phyloP scores from a whole-genome alignment of 2,113 vertebrate genomes.

The Columba livia region DNA sequence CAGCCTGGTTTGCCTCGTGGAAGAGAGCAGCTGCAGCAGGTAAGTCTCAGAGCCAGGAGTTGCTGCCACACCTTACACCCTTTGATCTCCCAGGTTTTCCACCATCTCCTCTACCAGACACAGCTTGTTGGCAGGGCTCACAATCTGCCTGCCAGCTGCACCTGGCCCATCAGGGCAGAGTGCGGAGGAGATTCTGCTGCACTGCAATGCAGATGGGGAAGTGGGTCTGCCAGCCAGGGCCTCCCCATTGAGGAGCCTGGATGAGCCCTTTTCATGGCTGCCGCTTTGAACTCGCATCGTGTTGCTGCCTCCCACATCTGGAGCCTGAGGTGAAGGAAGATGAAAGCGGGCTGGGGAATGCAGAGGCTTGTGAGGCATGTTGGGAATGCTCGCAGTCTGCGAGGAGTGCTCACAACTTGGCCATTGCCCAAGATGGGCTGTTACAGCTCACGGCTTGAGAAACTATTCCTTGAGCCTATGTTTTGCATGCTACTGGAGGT shows the following conservation, averaged over 20 bases:
- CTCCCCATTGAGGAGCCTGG: background rate
- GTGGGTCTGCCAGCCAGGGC: background rate
- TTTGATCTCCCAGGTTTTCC: conserved; percentile 1
- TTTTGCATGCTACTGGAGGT: accelerated
- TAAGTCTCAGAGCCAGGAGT: background rate
- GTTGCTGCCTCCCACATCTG: conserved; percentile 50
- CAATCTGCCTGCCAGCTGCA: background rate
- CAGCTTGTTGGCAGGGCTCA: background rate
- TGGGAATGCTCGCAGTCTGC: background rate
- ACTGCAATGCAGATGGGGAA: background rate
- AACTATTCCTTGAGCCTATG: background rate
- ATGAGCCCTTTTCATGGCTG: background rate
- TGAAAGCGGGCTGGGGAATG: conserved; percentile 22
- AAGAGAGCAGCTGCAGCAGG: background rate
- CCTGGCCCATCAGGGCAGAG: background rate
- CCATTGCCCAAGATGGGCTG: background rate
- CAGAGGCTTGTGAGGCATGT: conserved; percentile 5
- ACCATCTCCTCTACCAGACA: background rate
- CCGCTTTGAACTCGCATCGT: conserved; percentile 33
- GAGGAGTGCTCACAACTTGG: background rate
- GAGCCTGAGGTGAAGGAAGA: conserved; percentile 48
- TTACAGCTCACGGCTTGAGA: background rate
- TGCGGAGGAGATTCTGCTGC: background rate
- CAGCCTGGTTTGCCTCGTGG: background rate
- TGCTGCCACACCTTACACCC: background rate